Evolutionary conservation across 2,113 vertebrate genomes (phyloP).

Genomic region (Forbesichthys agassizii): DNA sequence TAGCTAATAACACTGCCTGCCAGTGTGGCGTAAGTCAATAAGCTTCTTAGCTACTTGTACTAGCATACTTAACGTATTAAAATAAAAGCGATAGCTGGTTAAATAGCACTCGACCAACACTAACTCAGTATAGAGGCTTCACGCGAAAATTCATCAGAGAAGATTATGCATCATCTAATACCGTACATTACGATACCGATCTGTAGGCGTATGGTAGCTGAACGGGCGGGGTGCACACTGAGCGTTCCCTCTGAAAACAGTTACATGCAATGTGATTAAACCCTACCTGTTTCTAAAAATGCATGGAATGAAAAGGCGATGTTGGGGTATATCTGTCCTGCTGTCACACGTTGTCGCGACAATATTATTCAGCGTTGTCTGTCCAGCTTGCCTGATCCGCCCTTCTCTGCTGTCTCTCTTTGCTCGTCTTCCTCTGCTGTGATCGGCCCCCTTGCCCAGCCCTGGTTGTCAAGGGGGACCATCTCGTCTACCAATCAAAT

Average conservation of each 20-base stretch:
- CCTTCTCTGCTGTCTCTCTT: slow-evolving; percentile 7
- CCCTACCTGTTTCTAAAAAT: slow-evolving; percentile 70
- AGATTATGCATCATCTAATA: slow-evolving; percentile 38
- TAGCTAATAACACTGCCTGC: slow-evolving; percentile 60
- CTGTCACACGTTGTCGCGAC: slow-evolving; percentile 45
- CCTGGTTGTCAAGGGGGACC: slow-evolving; percentile 74
- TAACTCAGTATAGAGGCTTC: too few species aligned
- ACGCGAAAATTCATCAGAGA: slow-evolving; percentile 3
- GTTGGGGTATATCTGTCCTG: slow-evolving; percentile 10
- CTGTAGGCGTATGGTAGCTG: slow-evolving; percentile 30
- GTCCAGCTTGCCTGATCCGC: slow-evolving; percentile 2
- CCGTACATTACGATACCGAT: too few species aligned
- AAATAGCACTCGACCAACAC: too few species aligned
- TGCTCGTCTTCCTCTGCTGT: slow-evolving; percentile 2
- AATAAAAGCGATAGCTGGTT: not conserved
- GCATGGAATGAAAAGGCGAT: slow-evolving; percentile 47
- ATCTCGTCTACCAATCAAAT: slow-evolving; percentile 40
- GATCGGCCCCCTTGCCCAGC: slow-evolving; percentile 31
- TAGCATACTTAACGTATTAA: slow-evolving; percentile 33
- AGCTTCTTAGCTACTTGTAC: slow-evolving; percentile 55
- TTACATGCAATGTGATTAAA: not conserved
- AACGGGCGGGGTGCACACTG: slow-evolving; percentile 46
- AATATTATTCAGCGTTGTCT: slow-evolving; percentile 9
- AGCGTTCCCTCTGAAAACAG: slow-evolving; percentile 21
- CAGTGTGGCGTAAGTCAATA: slow-evolving; percentile 51